Percentiles rank a stretch among this genome's conserved stretches.
These are phyloP conservation scores for Nectonema munidae DNA, from an alignment of 2,888 invertebrate species.

Conservation along the genomic window DNA sequence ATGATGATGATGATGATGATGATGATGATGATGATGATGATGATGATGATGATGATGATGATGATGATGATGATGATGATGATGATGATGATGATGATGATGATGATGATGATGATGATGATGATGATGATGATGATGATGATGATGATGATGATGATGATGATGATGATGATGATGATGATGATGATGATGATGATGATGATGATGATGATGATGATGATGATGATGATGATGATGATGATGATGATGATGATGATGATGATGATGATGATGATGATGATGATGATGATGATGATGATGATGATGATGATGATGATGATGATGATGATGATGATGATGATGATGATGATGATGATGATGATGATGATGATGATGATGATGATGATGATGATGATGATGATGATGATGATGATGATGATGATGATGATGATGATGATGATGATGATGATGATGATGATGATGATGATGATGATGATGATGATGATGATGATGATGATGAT, in stretches of 20 bases:
- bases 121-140: conserved; percentile 5
- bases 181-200: conserved; percentile 1
- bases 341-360: conserved; percentile 5
- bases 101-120: conserved; percentile 5
- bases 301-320: conserved; percentile 5
- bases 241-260: conserved; percentile 1
- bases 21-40: conserved; percentile 5
- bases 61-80: conserved; percentile 5
- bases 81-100: conserved; percentile 5
- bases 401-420: conserved; percentile 5
- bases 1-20: conserved; percentile 5
- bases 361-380: conserved; percentile 5
- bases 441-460: conserved; percentile 5
- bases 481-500: conserved; percentile 1
- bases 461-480: conserved; percentile 1
- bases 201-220: conserved; percentile 1
- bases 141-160: conserved; percentile 5
- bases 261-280: conserved; percentile 5
- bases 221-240: conserved; percentile 1
- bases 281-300: conserved; percentile 1
- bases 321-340: conserved; percentile 5
- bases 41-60: conserved; percentile 5
- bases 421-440: conserved; percentile 5
- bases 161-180: conserved; percentile 5
- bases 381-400: conserved; percentile 5